Percentiles rank a stretch among this genome's conserved stretches.
Conservation (phyloP, 2,113 vertebrate species). For the Podilymbus podiceps region DNA sequence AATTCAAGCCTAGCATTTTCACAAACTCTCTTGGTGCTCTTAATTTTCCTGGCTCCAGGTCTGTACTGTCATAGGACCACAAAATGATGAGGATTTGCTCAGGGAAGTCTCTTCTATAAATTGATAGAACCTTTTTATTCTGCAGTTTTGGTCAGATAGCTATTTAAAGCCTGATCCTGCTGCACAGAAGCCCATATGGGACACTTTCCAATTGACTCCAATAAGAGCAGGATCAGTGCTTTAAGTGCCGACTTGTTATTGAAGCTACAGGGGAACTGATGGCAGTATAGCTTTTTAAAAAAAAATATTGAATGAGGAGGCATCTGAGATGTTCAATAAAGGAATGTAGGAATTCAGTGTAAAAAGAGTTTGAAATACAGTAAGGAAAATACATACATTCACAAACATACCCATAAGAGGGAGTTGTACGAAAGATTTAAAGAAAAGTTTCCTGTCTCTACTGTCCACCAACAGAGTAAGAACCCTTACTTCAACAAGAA, state of each 20-base stretch:
- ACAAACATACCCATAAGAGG: not conserved
- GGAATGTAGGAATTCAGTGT: not conserved
- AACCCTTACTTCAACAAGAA: not conserved
- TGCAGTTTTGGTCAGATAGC: not conserved
- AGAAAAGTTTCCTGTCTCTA: not conserved
- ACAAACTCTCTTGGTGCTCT: not conserved
- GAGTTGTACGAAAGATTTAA: not conserved
- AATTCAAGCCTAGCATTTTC: not conserved
- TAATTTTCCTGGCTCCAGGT: not conserved
- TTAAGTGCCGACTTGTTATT: not conserved
- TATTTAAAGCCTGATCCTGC: not conserved
- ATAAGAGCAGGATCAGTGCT: not conserved
- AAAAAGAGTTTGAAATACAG: not conserved
- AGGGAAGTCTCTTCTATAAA: not conserved
- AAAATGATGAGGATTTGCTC: not conserved
- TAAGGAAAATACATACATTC: not conserved
- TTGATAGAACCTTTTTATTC: not conserved
- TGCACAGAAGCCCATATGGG: not conserved
- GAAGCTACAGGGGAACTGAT: not conserved
- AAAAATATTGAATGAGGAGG: not conserved
- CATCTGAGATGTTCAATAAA: rapidly evolving
- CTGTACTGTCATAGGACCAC: not conserved
- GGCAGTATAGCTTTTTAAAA: not conserved
- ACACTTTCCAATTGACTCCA: not conserved
- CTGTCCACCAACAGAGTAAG: not conserved